Percentiles rank a stretch among this genome's conserved stretches.
These are phyloP conservation scores for Thermophis baileyi DNA, from an alignment of 2,113 vertebrate species.

Conservation along the genomic window DNA sequence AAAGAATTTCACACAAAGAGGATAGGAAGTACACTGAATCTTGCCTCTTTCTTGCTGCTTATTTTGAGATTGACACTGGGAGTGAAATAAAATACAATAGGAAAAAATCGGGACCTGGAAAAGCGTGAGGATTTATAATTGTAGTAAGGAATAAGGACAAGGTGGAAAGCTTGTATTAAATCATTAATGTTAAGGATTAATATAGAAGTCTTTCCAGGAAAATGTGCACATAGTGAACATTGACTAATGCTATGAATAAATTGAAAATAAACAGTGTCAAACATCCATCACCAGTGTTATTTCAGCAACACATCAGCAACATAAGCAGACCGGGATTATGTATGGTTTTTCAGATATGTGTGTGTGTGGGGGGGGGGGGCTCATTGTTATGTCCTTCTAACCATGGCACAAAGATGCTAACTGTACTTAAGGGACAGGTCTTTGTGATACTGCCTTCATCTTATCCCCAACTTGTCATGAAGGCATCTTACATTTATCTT, in stretches of 20 bases:
- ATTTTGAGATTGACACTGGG: neutral
- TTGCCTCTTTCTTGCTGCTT: neutral
- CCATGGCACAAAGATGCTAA: neutral
- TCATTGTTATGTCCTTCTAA: neutral
- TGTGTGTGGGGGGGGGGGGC: no score
- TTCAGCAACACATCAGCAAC: neutral
- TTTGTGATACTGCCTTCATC: neutral
- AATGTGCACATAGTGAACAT: neutral
- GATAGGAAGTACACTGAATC: neutral
- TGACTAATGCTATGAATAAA: neutral
- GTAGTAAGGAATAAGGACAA: neutral
- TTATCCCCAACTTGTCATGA: neutral
- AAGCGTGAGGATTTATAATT: neutral
- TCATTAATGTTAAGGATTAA: neutral
- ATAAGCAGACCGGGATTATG: neutral
- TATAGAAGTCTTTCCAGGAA: neutral
- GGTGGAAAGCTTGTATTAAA: neutral
- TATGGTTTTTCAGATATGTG: neutral
- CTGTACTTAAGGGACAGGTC: neutral
- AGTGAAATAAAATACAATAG: neutral
- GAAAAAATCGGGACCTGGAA: neutral
- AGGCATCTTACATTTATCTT: neutral
- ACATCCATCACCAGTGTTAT: neutral
- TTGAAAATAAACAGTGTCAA: neutral
- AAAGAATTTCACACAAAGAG: neutral